Conservation (phyloP, 1,140 invertebrate species). For the Lysiphlebus fabarum region DNA sequence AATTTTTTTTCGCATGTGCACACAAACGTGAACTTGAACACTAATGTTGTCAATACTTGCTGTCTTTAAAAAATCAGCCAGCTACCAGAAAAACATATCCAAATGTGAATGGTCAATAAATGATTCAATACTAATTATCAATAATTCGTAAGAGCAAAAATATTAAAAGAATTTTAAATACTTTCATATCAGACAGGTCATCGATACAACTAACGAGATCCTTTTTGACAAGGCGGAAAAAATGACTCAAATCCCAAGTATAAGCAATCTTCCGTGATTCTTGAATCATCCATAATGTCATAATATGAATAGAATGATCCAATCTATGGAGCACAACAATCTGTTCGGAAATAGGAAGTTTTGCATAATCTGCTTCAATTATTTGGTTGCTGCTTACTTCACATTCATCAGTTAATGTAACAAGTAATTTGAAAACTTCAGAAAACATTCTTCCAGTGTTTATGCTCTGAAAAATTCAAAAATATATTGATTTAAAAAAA, state of each 20-base stretch:
- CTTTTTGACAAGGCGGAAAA: conserved; percentile 58
- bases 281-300: conserved; percentile 68
- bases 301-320: conserved; percentile 75
- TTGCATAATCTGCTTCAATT: conserved; percentile 63
- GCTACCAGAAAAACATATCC: too few relatives aligned
- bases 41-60: conserved; percentile 47
- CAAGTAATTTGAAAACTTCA: conserved; percentile 63
- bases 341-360: conserved; percentile 74
- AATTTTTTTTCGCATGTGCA: conserved; percentile 73
- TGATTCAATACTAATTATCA: too few relatives aligned
- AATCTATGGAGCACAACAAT: conserved; percentile 74
- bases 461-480: conserved; percentile 54
- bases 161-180: too few relatives aligned
- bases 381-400: conserved; percentile 67
- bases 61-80: too few relatives aligned
- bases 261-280: conserved; percentile 68
- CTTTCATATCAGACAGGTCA: conserved; percentile 58
- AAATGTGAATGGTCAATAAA: conserved; percentile 6
- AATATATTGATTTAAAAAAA: too few relatives aligned
- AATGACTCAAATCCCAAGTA: conserved; percentile 69
- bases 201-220: conserved; percentile 68
- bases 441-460: conserved; percentile 62
- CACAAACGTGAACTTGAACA: conserved; percentile 64
- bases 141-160: too few relatives aligned
- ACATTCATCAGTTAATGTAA: conserved; percentile 64